Conservation (phyloP, 2,113 vertebrate species). For the Dipodomys stephensi region DNA sequence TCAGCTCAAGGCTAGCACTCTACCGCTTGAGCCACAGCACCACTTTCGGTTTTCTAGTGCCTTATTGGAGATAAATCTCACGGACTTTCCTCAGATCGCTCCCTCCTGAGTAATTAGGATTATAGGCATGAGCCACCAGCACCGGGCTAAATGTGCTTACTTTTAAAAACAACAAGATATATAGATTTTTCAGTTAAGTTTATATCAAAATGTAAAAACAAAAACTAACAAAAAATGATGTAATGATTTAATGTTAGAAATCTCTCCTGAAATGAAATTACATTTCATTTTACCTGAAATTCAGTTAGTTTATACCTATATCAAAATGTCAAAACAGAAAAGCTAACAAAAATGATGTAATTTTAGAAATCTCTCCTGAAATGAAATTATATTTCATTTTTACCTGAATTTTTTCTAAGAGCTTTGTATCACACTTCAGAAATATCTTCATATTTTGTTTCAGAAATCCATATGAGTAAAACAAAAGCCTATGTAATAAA, state of each 20-base stretch:
- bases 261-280: constrained; percentile 12
- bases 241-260: not conserved
- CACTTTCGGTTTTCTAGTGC: too few relatives aligned
- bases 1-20: too few relatives aligned
- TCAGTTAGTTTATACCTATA: not conserved
- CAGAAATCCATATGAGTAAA: constrained; percentile 12
- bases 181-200: not conserved
- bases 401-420: constrained; percentile 38
- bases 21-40: too few relatives aligned
- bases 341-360: not conserved
- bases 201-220: not conserved
- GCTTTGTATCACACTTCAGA: constrained; percentile 26
- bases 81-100: too few relatives aligned
- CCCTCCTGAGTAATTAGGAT: too few relatives aligned
- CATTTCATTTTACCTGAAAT: constrained; percentile 43
- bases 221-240: not conserved
- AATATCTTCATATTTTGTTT: not conserved
- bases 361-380: not conserved
- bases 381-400: constrained; percentile 51
- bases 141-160: not conserved
- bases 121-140: too few relatives aligned
- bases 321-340: not conserved
- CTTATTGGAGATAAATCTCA: too few relatives aligned
- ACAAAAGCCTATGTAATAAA: not conserved
- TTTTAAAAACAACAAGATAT: not conserved